Evolutionary conservation across 2,113 vertebrate genomes (phyloP).

Genomic region (Enhydra lutris): DNA sequence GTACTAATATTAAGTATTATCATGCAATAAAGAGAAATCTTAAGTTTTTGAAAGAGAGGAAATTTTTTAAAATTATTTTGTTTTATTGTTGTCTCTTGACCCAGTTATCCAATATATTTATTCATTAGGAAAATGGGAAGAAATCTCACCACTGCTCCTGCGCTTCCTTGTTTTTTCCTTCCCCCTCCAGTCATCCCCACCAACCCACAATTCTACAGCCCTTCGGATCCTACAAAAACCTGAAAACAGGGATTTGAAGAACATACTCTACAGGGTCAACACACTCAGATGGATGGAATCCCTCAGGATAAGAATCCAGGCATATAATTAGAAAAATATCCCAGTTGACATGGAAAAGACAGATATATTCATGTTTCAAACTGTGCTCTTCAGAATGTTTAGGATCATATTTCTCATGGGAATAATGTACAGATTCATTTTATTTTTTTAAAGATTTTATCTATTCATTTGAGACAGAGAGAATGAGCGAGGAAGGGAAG

Average conservation of each 20-base stretch:
- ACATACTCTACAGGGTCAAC: rapidly evolving
- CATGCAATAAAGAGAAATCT: not conserved
- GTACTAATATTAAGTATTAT: not conserved
- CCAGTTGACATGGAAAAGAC: not conserved
- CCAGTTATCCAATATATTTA: not conserved
- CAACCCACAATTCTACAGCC: not conserved
- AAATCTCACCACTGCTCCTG: too few species aligned
- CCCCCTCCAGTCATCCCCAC: not conserved
- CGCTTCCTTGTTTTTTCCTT: not conserved
- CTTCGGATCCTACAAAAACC: not conserved
- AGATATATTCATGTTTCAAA: not conserved
- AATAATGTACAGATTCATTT: not conserved
- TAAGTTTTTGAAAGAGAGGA: not conserved
- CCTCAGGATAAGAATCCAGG: not conserved
- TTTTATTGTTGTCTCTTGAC: not conserved
- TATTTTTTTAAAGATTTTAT: not conserved
- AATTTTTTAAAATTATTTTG: not conserved
- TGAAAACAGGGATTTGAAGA: not conserved
- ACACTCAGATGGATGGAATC: not conserved
- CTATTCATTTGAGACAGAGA: not conserved
- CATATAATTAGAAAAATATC: not conserved
- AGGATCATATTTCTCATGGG: not conserved
- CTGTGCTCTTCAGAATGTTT: not conserved
- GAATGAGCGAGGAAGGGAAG: not conserved
- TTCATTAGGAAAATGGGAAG: not conserved